A percentile compares a stretch with the other conserved stretches of the same genome.
These are phyloP conservation scores for Propithecus deckenii DNA, from an alignment of 2,797 vertebrate genomes.

Conservation along the genomic window DNA sequence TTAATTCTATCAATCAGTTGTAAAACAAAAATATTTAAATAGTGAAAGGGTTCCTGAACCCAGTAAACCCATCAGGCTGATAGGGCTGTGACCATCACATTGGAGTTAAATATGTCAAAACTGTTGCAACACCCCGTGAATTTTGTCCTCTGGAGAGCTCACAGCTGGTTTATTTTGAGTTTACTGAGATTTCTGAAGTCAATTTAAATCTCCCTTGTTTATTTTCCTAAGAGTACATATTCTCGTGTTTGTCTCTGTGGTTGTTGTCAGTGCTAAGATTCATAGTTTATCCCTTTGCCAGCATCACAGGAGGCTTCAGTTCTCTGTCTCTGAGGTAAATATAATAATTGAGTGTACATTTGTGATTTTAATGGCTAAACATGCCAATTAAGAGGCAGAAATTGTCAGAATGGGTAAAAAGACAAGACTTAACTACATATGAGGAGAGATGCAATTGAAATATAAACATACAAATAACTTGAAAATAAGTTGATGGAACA, in stretches of 20 bases:
- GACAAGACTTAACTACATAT: background rate
- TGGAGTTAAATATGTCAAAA: slow-evolving; percentile 69
- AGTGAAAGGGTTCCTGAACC: slow-evolving; percentile 76
- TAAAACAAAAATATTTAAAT: slow-evolving; percentile 77
- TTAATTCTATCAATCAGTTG: slow-evolving; percentile 69
- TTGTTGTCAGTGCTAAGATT: slow-evolving; percentile 57
- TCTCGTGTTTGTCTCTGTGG: slow-evolving; percentile 33
- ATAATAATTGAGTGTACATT: background rate
- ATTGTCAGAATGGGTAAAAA: background rate
- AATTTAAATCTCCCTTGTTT: slow-evolving; percentile 65
- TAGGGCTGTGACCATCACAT: slow-evolving; percentile 31
- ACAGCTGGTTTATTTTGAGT: slow-evolving; percentile 79
- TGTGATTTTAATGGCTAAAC: background rate
- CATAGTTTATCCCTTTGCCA: slow-evolving; percentile 50
- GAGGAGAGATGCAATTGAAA: background rate
- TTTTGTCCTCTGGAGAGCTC: slow-evolving; percentile 72
- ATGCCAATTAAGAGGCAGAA: background rate
- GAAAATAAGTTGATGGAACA: background rate
- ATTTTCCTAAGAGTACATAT: slow-evolving; percentile 66
- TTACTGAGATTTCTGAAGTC: slow-evolving; percentile 75
- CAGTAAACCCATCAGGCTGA: slow-evolving; percentile 69
- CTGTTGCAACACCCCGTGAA: slow-evolving; percentile 58
- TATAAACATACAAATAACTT: background rate
- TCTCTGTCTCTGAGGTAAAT: slow-evolving; percentile 57
- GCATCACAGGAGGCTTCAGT: slow-evolving; percentile 41